phyloP scores from a whole-genome alignment of 2,113 vertebrate species.

The Arvicanthis niloticus region DNA sequence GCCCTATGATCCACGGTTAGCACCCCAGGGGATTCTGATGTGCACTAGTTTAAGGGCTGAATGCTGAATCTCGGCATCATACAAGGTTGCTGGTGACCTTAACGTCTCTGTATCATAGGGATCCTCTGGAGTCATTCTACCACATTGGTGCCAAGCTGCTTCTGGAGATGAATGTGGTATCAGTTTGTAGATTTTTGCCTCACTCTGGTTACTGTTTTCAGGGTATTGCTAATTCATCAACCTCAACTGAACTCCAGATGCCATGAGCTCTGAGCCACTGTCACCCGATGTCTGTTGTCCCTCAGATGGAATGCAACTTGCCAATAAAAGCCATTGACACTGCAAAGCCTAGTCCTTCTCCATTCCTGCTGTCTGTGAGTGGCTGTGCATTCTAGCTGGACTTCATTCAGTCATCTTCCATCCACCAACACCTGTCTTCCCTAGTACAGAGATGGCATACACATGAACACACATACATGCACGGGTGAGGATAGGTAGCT shows the following conservation, averaged over 20 bases:
- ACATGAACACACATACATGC: rapidly evolving
- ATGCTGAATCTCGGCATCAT: rapidly evolving
- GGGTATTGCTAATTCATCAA: not conserved
- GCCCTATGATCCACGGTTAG: not conserved
- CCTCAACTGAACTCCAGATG: not conserved
- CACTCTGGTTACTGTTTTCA: not conserved
- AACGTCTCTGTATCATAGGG: rapidly evolving
- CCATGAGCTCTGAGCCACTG: not conserved
- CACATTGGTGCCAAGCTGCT: too few relatives aligned
- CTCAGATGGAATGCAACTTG: not conserved
- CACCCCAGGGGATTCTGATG: not conserved
- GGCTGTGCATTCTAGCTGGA: not conserved
- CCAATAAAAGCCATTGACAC: not conserved
- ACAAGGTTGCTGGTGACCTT: not conserved
- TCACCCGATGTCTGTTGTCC: too few relatives aligned
- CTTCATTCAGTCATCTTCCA: not conserved
- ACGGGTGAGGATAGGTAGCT: rapidly evolving
- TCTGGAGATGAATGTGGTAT: not conserved
- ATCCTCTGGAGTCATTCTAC: not conserved
- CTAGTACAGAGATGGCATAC: too few relatives aligned
- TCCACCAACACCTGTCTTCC: not conserved
- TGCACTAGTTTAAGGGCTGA: not conserved
- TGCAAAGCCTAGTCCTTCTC: not conserved
- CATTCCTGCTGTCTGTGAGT: not conserved
- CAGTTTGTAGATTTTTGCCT: not conserved